A percentile compares a stretch with the other conserved stretches of the same genome.
Evolutionary conservation across 1,140 invertebrate species (phyloP).

Genomic region (Trissolcus basalis): DNA sequence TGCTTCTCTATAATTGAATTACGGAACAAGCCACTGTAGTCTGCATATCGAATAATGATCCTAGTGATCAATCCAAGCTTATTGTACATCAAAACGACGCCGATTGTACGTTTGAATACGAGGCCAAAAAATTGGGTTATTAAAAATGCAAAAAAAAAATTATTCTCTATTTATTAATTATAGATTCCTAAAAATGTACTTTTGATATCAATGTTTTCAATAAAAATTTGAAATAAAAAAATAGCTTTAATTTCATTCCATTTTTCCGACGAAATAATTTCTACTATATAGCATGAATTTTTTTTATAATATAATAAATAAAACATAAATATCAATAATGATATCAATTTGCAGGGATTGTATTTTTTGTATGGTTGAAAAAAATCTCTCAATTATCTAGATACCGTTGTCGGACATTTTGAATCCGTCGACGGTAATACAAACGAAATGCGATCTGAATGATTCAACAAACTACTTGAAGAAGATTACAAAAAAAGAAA

Average conservation of each 20-base stretch:
- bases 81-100: conserved; percentile 47
- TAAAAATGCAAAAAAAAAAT: too few relatives aligned
- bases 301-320: too few relatives aligned
- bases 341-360: conserved; percentile 44
- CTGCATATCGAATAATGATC: conserved; percentile 60
- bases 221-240: too few relatives aligned
- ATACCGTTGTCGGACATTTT: conserved; percentile 45
- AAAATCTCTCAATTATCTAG: conserved; percentile 52
- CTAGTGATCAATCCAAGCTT: conserved; percentile 49
- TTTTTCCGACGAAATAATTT: too few relatives aligned
- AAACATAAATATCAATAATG: too few relatives aligned
- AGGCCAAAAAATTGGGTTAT: too few relatives aligned
- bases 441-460: conserved; percentile 42
- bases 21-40: conserved; percentile 60
- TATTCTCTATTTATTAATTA: too few relatives aligned
- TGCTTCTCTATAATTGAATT: conserved; percentile 61
- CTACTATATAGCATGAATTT: too few relatives aligned
- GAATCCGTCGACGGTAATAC: conserved; percentile 50
- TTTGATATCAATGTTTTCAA: too few relatives aligned
- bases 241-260: too few relatives aligned
- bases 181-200: too few relatives aligned
- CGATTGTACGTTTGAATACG: conserved; percentile 1
- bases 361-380: conserved; percentile 55
- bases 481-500: conserved; percentile 32
- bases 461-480: conserved; percentile 40